These are phyloP conservation scores for Drosophila fuyamai DNA, from an alignment of 1,140 invertebrate species.

Conservation along the genomic window DNA sequence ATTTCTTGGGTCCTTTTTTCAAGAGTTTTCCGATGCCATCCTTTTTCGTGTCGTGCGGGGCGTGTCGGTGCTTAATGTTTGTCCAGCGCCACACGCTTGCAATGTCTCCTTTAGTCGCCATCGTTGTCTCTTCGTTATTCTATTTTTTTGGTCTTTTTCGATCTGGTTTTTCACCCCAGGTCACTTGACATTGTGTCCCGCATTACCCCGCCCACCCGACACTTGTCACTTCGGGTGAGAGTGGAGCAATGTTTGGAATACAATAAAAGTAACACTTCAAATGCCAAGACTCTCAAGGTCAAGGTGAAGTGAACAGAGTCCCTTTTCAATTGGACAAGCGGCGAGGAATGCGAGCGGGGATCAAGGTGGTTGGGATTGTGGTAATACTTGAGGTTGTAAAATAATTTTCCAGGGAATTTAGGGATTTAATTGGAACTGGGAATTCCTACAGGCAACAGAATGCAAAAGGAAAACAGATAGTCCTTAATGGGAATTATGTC, in stretches of 20 bases:
- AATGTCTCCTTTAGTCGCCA: slow-evolving; percentile 36
- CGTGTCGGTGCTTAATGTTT: slow-evolving; percentile 45
- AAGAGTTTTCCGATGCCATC: slow-evolving; percentile 8
- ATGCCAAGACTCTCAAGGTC: slow-evolving; percentile 56
- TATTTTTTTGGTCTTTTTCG: slow-evolving; percentile 11
- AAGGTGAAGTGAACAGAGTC: slow-evolving; percentile 54
- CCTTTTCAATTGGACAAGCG: slow-evolving; percentile 3
- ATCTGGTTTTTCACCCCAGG: slow-evolving; percentile 23
- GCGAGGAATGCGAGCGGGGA: neutral
- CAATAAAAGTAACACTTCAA: slow-evolving; percentile 63
- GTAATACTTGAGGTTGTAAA: slow-evolving; percentile 28
- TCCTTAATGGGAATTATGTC: neutral
- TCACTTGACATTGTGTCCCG: slow-evolving; percentile 62
- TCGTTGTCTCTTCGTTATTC: slow-evolving; percentile 24
- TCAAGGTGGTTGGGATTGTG: slow-evolving; percentile 12
- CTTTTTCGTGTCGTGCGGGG: slow-evolving; percentile 28
- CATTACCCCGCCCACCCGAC: slow-evolving; percentile 43
- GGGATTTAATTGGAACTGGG: slow-evolving; percentile 42
- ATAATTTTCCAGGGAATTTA: slow-evolving; percentile 34
- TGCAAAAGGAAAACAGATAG: neutral
- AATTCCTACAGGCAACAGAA: slow-evolving; percentile 27
- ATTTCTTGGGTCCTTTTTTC: slow-evolving; percentile 21
- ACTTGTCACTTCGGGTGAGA: slow-evolving; percentile 16
- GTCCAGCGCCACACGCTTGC: slow-evolving; percentile 41
- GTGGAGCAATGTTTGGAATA: slow-evolving; percentile 29